These are phyloP conservation scores for Neoitamus cyanurus DNA, from an alignment of 2,888 invertebrate species.

Conservation along the genomic window DNA sequence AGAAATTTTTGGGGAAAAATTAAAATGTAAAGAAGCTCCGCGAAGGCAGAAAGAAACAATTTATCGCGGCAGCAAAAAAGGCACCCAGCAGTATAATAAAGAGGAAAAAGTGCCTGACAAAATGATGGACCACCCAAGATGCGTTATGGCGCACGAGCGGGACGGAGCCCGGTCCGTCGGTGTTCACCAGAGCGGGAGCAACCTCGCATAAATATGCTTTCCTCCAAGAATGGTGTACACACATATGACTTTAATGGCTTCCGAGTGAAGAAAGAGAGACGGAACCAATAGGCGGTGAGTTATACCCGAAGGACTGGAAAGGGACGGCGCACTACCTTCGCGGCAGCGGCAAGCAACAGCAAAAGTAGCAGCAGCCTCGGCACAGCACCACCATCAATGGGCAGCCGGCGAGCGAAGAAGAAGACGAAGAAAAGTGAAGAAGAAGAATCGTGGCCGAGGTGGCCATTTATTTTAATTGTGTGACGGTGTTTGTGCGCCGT, in stretches of 20 bases:
- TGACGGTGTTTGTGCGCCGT: conserved; percentile 35
- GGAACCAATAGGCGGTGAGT: conserved; percentile 65
- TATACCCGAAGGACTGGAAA: neutral
- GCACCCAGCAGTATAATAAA: conserved; percentile 24
- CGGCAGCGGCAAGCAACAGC: no score
- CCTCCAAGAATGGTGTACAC: conserved; percentile 31
- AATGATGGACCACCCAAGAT: conserved; percentile 49
- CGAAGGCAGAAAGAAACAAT: neutral
- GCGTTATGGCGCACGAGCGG: conserved; percentile 39
- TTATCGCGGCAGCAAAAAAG: conserved; percentile 7
- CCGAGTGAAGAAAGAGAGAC: conserved; percentile 66
- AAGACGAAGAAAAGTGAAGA: neutral
- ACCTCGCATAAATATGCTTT: conserved; percentile 24
- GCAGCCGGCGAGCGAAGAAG: neutral
- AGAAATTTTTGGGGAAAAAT: conserved; percentile 33
- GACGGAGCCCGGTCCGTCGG: neutral
- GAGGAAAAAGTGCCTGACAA: conserved; percentile 45
- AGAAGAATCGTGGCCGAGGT: conserved; percentile 27
- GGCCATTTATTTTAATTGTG: conserved; percentile 45
- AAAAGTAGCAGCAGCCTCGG: no score
- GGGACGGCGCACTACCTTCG: neutral
- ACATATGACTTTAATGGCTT: conserved; percentile 65
- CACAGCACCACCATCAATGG: conserved; percentile 13
- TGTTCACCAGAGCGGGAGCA: conserved; percentile 12
- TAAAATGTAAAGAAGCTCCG: conserved; percentile 25